Conservation (phyloP, 2,888 invertebrate genomes). For the Pandemis corylana region DNA sequence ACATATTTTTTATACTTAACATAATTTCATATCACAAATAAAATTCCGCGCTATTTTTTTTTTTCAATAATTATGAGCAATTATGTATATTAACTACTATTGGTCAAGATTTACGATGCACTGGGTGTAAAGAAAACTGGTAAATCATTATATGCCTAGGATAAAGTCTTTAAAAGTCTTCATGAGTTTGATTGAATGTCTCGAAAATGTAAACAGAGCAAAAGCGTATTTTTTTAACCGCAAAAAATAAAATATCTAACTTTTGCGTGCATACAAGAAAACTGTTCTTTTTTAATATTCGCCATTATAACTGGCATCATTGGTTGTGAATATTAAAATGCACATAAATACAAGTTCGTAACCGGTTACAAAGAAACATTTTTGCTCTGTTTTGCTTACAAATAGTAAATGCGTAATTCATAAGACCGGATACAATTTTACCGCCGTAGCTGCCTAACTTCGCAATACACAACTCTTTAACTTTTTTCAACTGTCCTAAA, state of each 20-base stretch:
- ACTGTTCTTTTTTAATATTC: no score
- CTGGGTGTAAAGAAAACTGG: conserved; percentile 42
- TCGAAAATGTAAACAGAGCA: neutral
- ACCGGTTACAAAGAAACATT: neutral
- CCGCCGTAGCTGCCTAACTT: neutral
- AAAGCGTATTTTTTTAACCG: neutral
- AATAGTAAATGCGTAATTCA: conserved; percentile 20
- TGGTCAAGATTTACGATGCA: conserved; percentile 69
- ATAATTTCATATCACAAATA: conserved; percentile 75
- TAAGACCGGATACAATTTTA: conserved; percentile 23
- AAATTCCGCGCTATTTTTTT: conserved; percentile 74
- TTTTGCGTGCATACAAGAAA: neutral
- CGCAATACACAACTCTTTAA: no score
- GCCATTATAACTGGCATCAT: neutral
- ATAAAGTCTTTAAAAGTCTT: neutral
- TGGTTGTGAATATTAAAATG: neutral
- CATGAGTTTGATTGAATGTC: neutral
- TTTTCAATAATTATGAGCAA: conserved; percentile 69
- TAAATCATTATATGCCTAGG: conserved; percentile 20
- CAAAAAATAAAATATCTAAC: neutral
- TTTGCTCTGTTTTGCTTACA: conserved; percentile 21
- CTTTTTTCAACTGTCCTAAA: no score
- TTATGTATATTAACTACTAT: conserved; percentile 71
- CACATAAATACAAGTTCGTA: neutral
- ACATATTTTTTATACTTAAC: conserved; percentile 61